Evolutionary conservation across 2,888 invertebrate species (phyloP), one percentile per base, ranked within the genome.

Genomic region (Microplitis manilae): DNA sequence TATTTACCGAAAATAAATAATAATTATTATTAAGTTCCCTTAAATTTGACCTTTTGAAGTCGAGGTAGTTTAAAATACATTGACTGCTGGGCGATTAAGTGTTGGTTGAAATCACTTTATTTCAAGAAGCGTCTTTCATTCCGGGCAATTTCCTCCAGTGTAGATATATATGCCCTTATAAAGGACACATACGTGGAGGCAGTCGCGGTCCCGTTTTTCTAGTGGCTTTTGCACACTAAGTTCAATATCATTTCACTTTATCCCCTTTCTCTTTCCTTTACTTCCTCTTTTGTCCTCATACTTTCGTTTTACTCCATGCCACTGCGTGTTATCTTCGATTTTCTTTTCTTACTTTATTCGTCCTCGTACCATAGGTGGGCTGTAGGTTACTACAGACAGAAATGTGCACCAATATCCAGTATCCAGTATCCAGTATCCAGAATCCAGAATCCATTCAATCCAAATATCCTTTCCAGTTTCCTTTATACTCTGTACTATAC

Each of bases 31-130:
- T 64, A 20, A 30, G 2, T 30, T 30, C 30, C 30, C 2, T 30
- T 30, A 4, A 30, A 30, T n/a, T 64, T 7, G 17, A 6, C 20
- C 20, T 67, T 13, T 38, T 15, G 38, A 39, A 20, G 20, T 38
- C 4, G 38, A 67, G 13, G 13, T 17, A 67, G 9, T 17, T 62
- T 5, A 6, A 8, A 30, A 30, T 30, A 30, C 30, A 30, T 30
- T 30, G 2, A 30, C 4, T 30, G 76, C 77, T 9, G 73, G 73
- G 71, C 77, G 75, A 79, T 74, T 73, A 79, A 81, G 80, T 79
- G 81, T 74, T 75, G 64, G 77, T 80, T 73, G 79, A 81, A 84
- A 83, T 83, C 80, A 83, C 80, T 83, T 79, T 81, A 80, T 81
- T 82, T 83, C 77, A 67, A 65, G 76, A 79, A 76, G 76, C 79